Base-by-base conservation (phyloP, 2,888 invertebrate species). In the Andrena haemorrhoa region DNA sequence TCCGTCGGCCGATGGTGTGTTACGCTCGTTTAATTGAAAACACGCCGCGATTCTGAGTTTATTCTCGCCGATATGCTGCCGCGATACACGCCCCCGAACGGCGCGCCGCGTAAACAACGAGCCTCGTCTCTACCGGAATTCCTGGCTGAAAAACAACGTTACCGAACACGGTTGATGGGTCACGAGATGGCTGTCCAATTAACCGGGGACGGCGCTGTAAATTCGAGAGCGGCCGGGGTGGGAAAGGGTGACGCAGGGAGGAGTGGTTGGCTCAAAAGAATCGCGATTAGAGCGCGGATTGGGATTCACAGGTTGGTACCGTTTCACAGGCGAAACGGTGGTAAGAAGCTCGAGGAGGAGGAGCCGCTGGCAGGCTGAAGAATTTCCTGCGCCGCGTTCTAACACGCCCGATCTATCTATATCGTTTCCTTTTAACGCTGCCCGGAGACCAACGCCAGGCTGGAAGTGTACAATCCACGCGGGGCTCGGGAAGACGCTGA, bases 251-350 rank as follows among this genome's bases (percentile, higher is more conserved):
- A 64, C 53, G 41, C 66, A 47, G 58, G 58, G 70, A 16, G 79
- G 74, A 66, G 77, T 71, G 73, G 65, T 47, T 61, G 77, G 66
- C 72, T 75, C 78, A 68, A 85, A 85, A 81, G 84, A 77, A 87
- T 86, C 86, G 82, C 75, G 84, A 86, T 84, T 82, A 86, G 82
- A 86, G 70, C 73, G 61, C 79, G 81, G 82, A 77, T 84, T 82
- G 78, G 77, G 84, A 41, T 63, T 75, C 69, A 33, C 31, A 5
- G 66, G 33, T 49, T 66, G 41, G 73, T 68, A 60, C 71, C 77
- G 75, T 75, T 86, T 84, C 61, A 69, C 51, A 16, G 65, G 75
- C 80, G 73, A 65, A 84, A 78, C 61, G 69, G 20, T 75, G 47
- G 66, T 81, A 58, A 79, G 75, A 70, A 70, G 58, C 49, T 66